A percentile compares a stretch with the other conserved stretches of the same genome.
These are phyloP conservation scores for Rhyzopertha dominica DNA, from an alignment of 1,140 invertebrate genomes.

Conservation along the genomic window DNA sequence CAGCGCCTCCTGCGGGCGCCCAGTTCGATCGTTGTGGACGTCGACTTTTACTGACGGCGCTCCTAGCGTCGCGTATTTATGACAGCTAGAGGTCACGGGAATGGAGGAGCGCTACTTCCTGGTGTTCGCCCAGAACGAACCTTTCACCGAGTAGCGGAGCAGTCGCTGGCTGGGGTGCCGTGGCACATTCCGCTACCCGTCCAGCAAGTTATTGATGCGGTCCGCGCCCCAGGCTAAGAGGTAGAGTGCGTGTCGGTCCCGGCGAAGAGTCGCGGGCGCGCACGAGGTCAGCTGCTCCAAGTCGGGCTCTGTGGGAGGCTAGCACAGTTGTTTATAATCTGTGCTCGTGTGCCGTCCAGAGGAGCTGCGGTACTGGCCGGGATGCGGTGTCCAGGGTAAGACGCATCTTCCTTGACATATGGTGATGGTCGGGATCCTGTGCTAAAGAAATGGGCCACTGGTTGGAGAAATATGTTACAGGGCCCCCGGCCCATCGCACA, in stretches of 20 bases:
- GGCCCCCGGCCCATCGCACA: not conserved
- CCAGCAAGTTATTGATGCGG: constrained; percentile 9
- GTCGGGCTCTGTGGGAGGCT: constrained; percentile 21
- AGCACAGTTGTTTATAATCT: constrained; percentile 30
- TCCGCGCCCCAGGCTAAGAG: not conserved
- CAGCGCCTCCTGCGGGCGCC: no score
- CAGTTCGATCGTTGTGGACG: no score
- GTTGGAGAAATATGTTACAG: not conserved
- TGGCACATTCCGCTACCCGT: constrained; percentile 9
- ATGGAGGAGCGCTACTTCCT: no score
- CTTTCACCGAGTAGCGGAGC: no score
- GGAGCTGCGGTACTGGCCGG: constrained; percentile 14
- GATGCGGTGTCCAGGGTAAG: not conserved
- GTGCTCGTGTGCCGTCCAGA: constrained; percentile 20
- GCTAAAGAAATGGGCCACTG: not conserved
- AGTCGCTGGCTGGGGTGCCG: not conserved
- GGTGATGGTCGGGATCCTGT: not conserved
- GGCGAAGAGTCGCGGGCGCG: constrained; percentile 20
- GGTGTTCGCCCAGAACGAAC: no score
- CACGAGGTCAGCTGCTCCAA: constrained; percentile 25
- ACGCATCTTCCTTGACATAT: constrained; percentile 12
- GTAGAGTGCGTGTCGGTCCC: constrained; percentile 12
- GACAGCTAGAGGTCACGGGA: no score
- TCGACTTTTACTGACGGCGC: no score
- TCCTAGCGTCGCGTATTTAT: no score